Evolutionary conservation across 1,140 invertebrate genomes (phyloP), one percentile per base, ranked within the genome.

Genomic region (Eumaeus atala): DNA sequence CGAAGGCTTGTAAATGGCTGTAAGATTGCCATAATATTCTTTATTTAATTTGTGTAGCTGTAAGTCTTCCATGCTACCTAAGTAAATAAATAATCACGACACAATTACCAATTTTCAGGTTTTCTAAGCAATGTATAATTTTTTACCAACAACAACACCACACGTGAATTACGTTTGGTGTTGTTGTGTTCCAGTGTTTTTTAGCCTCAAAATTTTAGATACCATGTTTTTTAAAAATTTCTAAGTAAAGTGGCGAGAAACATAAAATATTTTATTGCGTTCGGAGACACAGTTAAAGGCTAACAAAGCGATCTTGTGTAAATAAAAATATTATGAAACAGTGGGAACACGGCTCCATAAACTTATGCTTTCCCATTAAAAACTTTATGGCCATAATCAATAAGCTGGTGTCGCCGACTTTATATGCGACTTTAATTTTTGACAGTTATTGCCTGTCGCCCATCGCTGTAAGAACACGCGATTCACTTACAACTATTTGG

Each of bases 341-440:
- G 67, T 76, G 71, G 73, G 70, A 76, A 70, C 62, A 64, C 62
- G 54, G 51, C 54, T 54, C 51, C 21, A 53, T 53, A 53, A 53
- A 44, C 51, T 42, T 42, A 64, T 57, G 51, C 57, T 55, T 64
- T 62, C 66, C 62, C 70, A 77, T 79, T 79, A 79, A 79, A 77
- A 76, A 74, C 67, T 52, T 77, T 79, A 79, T 72, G 66, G 68
- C 52, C 48, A 72, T 59, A 69, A 79, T 82, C 70, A 82, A 82
- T 82, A 77, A 63, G 52, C 40, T 58, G 63, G 65, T 70, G 74
- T 74, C 74, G 59, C 72, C 64, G 66, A 67, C 58, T 63, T 70
- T 76, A 74, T 67, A 55, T 57, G 51, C 54, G 66, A 56, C 60
- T 71, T 77, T 73, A 69, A 67, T 72, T 76, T 75, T 68, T 76